phyloP scores from a whole-genome alignment of 2,888 invertebrate species.

The Deilephila porcellus region DNA sequence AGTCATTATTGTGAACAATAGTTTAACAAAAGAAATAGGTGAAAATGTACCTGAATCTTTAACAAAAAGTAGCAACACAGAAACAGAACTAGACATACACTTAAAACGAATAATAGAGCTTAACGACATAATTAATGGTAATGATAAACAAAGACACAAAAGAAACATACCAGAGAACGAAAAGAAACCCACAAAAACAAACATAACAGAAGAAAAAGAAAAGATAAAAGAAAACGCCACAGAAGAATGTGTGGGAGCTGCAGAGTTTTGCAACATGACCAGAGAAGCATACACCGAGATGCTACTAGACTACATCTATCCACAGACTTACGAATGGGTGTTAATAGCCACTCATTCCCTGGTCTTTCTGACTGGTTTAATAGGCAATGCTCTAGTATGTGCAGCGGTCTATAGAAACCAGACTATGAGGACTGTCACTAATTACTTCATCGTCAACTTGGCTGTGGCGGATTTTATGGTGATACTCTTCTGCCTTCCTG shows the following conservation, averaged over 20 bases:
- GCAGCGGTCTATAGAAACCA: conserved; percentile 94
- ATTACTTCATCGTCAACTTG: conserved; percentile 96
- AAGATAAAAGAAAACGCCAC: conserved; percentile 36
- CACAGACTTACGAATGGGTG: conserved; percentile 90
- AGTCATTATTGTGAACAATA: neutral
- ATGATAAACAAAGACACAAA: conserved; percentile 12
- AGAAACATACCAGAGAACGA: conserved; percentile 25
- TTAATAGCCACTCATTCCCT: conserved; percentile 89
- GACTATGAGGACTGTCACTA: conserved; percentile 96
- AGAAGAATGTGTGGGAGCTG: conserved; percentile 72
- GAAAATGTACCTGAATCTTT: neutral
- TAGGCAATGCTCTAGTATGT: conserved; percentile 95
- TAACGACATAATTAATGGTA: neutral
- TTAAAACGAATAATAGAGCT: neutral
- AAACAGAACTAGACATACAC: neutral
- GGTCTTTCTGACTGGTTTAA: conserved; percentile 91
- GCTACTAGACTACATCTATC: conserved; percentile 87
- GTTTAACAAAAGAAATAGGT: neutral
- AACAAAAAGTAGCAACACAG: neutral
- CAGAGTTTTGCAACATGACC: conserved; percentile 76
- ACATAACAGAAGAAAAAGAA: conserved; percentile 32
- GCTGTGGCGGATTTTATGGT: conserved; percentile 95
- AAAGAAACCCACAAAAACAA: neutral
- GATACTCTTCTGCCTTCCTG: conserved; percentile 94
- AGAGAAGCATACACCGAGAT: conserved; percentile 85